A percentile compares a stretch with the other conserved stretches of the same genome.
phyloP scores from a whole-genome alignment of 2,888 invertebrate genomes.

The Folsomia candida region DNA sequence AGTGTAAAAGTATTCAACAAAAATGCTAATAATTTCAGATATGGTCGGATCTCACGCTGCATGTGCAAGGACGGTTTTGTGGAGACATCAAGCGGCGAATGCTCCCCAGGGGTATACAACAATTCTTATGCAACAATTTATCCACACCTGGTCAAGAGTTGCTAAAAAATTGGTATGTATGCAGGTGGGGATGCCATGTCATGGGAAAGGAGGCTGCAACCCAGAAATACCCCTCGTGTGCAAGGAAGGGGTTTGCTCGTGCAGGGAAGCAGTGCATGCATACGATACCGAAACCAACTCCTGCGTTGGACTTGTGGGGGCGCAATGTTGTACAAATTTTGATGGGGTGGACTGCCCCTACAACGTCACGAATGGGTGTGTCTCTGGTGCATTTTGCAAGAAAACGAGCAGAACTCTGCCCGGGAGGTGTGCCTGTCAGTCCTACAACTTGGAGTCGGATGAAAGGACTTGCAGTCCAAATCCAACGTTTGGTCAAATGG shows the following conservation, averaged over 20 bases:
- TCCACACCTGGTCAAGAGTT: neutral
- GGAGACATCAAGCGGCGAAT: conserved; percentile 25
- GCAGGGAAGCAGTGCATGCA: conserved; percentile 27
- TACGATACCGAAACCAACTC: conserved; percentile 18
- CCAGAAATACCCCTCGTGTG: conserved; percentile 31
- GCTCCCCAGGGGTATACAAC: conserved; percentile 23
- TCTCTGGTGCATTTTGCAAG: conserved; percentile 32
- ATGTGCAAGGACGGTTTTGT: conserved; percentile 31
- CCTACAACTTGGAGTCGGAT: conserved; percentile 33
- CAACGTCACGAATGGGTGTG: conserved; percentile 27
- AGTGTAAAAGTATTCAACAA: no score
- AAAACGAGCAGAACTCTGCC: conserved; percentile 25
- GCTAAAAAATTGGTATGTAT: neutral
- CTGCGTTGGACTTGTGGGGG: conserved; percentile 24
- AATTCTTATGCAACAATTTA: neutral
- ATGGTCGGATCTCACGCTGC: conserved; percentile 27
- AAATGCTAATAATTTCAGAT: no score
- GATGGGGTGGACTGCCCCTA: conserved; percentile 26
- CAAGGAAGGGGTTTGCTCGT: conserved; percentile 34
- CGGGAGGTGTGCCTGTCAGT: conserved; percentile 30
- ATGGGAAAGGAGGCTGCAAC: conserved; percentile 33
- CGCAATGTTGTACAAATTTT: conserved; percentile 31
- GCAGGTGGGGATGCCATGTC: conserved; percentile 28
- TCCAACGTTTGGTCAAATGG: conserved; percentile 16
- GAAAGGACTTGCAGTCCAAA: conserved; percentile 32